A percentile compares a stretch with the other conserved stretches of the same genome.
These are phyloP conservation scores for Aspidiotus destructor DNA, from an alignment of 2,888 invertebrate genomes.

Conservation along the genomic window DNA sequence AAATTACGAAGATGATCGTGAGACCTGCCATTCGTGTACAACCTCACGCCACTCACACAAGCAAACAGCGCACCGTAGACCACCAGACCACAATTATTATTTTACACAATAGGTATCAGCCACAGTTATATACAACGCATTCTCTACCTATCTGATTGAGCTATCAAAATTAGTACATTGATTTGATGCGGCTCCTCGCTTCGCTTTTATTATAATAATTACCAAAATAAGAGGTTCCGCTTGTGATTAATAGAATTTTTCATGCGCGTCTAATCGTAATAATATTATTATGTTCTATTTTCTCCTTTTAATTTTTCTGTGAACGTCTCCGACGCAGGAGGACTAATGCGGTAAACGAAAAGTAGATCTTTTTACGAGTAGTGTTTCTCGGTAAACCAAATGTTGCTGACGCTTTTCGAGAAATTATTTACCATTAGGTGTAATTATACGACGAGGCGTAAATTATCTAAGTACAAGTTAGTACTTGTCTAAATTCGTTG, in stretches of 20 bases:
- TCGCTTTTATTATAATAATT: slow-evolving; percentile 29
- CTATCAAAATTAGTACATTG: slow-evolving; percentile 26
- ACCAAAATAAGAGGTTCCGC: slow-evolving; percentile 31
- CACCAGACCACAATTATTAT: slow-evolving; percentile 17
- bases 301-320: background rate
- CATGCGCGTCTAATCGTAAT: slow-evolving; percentile 19
- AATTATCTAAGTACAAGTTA: too few species aligned
- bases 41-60: slow-evolving; percentile 17
- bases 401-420: too few species aligned
- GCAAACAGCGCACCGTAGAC: background rate
- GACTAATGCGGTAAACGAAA: too few species aligned
- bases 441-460: too few species aligned
- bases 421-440: too few species aligned
- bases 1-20: slow-evolving; percentile 22
- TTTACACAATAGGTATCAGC: slow-evolving; percentile 14
- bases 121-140: slow-evolving; percentile 1
- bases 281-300: slow-evolving; percentile 8
- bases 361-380: too few species aligned
- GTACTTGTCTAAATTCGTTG: too few species aligned
- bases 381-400: too few species aligned
- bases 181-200: slow-evolving; percentile 22
- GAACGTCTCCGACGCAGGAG: slow-evolving; percentile 2
- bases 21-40: slow-evolving; percentile 12
- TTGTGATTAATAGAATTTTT: slow-evolving; percentile 30
- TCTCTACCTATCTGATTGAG: slow-evolving; percentile 16